Base-by-base conservation (phyloP, 1,140 invertebrate genomes). In the Teleogryllus occipitalis region DNA sequence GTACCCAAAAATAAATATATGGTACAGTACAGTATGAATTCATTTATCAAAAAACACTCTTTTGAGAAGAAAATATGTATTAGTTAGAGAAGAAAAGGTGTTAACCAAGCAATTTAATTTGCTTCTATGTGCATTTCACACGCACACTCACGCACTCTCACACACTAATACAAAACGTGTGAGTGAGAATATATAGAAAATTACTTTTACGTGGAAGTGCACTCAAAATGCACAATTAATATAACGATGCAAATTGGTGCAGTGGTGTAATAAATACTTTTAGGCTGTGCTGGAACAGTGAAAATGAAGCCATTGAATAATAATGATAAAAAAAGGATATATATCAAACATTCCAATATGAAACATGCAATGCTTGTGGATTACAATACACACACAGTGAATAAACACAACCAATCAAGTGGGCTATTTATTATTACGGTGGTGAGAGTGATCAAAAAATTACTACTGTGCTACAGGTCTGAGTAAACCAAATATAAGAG, bases 241-340 rank as follows among this genome's bases (percentile, higher is more conserved):
- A 78, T 49, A 80, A 80, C 76, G 79, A 81, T 78, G 77, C 77
- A 81, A 78, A 81, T 49, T 77, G 80, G 80, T 81, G 80, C 80
- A 81, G 80, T 81, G 80, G 77, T 81, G 80, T 74, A 47, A 78
- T 47, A 77, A 81, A 79, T 79, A 65, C 54, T 77, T 75, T 65
- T 75, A 81, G 80, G 80, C 80, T 81, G 80, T 81, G 80, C 80
- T 81, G 80, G 22, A 80, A 80, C 76, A 81, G 77, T 81, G 80
- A 75, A 81, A 81, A 81, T 81, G 79, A 81, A 78, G 77, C 77
- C 80, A 81, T 81, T 79, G 77, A 81, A 75, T 75, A 78, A 81
- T 79, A 78, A 78, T 76, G 47, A 81, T 75, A 81, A 74, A 80
- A 76, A 80, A 79, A 47, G 75, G 75, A 80, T 80, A 74, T 47